Conservation (phyloP, 2,797 vertebrate species). For the Betta splendens region DNA sequence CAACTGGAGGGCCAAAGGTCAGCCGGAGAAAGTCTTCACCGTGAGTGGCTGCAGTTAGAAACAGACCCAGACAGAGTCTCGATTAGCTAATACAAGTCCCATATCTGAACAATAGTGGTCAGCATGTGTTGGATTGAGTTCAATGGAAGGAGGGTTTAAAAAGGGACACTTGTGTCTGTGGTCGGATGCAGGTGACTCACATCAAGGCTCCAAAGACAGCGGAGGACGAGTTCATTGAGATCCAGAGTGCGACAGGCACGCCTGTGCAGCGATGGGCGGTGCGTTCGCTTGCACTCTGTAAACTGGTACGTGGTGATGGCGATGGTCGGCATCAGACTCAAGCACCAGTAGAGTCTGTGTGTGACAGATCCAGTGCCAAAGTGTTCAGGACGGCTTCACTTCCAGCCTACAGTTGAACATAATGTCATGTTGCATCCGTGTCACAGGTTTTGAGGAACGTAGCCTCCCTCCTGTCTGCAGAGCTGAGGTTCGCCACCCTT, state of each 20-base stretch:
- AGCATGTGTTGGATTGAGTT: too few relatives aligned
- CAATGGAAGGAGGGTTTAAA: too few relatives aligned
- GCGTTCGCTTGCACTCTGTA: constrained; percentile 86
- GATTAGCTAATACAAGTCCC: too few relatives aligned
- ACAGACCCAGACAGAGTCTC: too few relatives aligned
- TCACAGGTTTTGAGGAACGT: constrained; percentile 89
- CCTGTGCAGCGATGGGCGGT: constrained; percentile 92
- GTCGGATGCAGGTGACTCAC: constrained; percentile 87
- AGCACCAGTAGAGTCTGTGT: too few relatives aligned
- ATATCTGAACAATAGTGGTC: too few relatives aligned
- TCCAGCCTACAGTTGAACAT: too few relatives aligned
- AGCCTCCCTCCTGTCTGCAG: constrained; percentile 86
- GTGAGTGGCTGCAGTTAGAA: constrained; percentile 77
- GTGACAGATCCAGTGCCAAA: too few relatives aligned
- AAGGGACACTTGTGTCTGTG: too few relatives aligned
- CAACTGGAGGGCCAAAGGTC: constrained; percentile 94
- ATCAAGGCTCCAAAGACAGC: constrained; percentile 95
- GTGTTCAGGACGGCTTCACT: too few relatives aligned
- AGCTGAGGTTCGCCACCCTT: constrained; percentile 89
- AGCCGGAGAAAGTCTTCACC: constrained; percentile 94
- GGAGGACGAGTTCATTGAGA: constrained; percentile 95
- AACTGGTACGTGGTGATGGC: constrained; percentile 91
- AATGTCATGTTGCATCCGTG: too few relatives aligned
- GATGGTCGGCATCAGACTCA: too few relatives aligned
- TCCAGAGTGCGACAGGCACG: constrained; percentile 92